Percentiles rank a stretch among this genome's conserved stretches.
Evolutionary conservation across 2,888 invertebrate genomes (phyloP).

Genomic region (Smittia aterrima): DNA sequence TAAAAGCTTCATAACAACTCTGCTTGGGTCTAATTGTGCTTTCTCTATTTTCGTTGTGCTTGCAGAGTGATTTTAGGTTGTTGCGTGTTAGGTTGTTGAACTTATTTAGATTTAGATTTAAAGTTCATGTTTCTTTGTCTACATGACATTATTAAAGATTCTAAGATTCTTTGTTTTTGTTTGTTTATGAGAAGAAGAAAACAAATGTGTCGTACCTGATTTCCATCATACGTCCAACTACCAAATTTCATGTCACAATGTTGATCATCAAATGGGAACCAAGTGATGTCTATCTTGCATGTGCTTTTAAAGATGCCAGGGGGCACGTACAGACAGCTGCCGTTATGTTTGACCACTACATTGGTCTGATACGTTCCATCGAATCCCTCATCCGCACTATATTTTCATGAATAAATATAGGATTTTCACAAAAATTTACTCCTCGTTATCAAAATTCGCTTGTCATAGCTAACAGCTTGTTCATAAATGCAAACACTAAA

Average conservation of each 20-base stretch:
- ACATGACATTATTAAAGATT: background rate
- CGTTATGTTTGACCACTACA: constrained; percentile 98
- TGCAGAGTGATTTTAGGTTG: too few relatives aligned
- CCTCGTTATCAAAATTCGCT: background rate
- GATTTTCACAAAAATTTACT: constrained; percentile 4
- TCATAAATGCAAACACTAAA: background rate
- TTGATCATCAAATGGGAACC: constrained; percentile 99
- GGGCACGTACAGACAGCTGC: constrained; percentile 98
- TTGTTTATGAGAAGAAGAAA: constrained; percentile 2
- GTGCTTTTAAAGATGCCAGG: constrained; percentile 99
- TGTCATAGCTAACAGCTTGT: background rate
- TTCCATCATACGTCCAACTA: constrained; percentile 97
- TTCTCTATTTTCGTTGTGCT: too few relatives aligned
- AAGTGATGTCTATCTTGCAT: constrained; percentile 99
- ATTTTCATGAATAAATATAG: constrained; percentile 43
- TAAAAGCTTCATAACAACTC: background rate
- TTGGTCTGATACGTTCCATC: constrained; percentile 99
- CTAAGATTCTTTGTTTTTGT: constrained; percentile 45
- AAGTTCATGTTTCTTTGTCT: background rate
- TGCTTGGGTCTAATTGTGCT: background rate
- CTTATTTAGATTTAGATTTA: background rate
- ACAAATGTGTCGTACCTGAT: constrained; percentile 29
- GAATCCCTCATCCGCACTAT: constrained; percentile 99
- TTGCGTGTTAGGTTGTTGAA: background rate
- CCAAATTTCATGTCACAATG: constrained; percentile 99